phyloP scores from a whole-genome alignment of 2,113 vertebrate genomes.

The Dasyornis broadbenti region DNA sequence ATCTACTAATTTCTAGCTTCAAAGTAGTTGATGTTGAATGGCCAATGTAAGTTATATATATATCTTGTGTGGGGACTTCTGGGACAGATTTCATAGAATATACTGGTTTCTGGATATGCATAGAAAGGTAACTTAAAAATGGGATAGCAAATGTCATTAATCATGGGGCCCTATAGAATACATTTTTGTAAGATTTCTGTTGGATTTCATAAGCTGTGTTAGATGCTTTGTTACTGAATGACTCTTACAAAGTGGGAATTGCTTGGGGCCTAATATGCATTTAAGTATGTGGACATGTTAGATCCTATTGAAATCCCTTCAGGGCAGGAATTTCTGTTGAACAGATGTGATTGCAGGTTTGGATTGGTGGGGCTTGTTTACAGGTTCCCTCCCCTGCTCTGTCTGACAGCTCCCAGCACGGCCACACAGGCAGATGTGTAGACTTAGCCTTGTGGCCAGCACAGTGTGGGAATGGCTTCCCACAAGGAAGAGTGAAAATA shows the following conservation, averaged over 20 bases:
- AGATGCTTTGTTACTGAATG: neutral
- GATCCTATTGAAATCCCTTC: neutral
- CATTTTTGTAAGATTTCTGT: neutral
- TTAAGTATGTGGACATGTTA: neutral
- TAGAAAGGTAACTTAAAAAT: neutral
- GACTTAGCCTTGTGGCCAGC: neutral
- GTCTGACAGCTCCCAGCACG: neutral
- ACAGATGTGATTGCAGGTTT: neutral
- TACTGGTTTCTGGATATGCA: neutral
- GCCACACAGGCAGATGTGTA: neutral
- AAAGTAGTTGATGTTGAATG: neutral
- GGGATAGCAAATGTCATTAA: neutral
- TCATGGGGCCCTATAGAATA: neutral
- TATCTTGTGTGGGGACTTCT: neutral
- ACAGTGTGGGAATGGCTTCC: neutral
- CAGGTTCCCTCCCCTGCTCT: too few species aligned
- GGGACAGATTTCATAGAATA: neutral
- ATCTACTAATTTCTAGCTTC: neutral
- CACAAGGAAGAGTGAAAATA: neutral
- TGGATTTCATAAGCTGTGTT: neutral
- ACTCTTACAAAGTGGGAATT: neutral
- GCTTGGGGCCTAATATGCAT: neutral
- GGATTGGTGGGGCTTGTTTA: neutral
- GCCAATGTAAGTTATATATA: rapidly evolving
- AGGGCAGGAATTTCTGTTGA: neutral